Evolutionary conservation across 2,888 invertebrate genomes (phyloP).

Genomic region (Drosophila imparisetae): DNA sequence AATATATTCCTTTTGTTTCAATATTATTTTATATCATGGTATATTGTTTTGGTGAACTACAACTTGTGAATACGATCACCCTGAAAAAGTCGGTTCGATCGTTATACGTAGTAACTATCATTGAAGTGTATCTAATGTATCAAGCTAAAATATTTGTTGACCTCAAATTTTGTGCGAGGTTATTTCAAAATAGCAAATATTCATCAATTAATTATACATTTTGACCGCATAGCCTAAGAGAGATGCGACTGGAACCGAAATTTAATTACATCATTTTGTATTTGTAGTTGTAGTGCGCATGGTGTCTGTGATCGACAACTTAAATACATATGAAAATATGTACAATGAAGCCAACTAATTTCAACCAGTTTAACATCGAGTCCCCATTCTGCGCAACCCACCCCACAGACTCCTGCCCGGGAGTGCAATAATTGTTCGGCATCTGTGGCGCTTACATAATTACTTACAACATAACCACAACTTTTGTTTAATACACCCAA

Average conservation of each 20-base stretch:
- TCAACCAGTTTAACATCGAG: not conserved
- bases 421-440: constrained; percentile 13
- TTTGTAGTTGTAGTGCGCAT: not conserved
- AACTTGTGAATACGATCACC: not conserved
- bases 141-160: not conserved
- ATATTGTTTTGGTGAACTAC: not conserved
- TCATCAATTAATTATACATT: not conserved
- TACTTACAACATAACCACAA: constrained; percentile 54
- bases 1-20: not conserved
- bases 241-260: not conserved
- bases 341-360: not conserved
- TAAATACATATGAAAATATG: not conserved
- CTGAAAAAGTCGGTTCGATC: not conserved
- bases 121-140: not conserved
- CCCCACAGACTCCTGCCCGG: not conserved
- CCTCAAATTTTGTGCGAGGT: not conserved
- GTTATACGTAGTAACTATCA: not conserved
- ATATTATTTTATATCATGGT: not conserved
- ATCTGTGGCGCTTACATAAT: constrained; percentile 55
- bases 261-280: not conserved
- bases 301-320: not conserved
- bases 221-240: not conserved
- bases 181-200: not conserved
- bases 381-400: not conserved
- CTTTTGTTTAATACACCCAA: constrained; percentile 74